Percentiles rank a stretch among this genome's conserved stretches.
These are phyloP conservation scores for Listronotus oregonensis DNA, from an alignment of 1,140 invertebrate species.

Conservation along the genomic window DNA sequence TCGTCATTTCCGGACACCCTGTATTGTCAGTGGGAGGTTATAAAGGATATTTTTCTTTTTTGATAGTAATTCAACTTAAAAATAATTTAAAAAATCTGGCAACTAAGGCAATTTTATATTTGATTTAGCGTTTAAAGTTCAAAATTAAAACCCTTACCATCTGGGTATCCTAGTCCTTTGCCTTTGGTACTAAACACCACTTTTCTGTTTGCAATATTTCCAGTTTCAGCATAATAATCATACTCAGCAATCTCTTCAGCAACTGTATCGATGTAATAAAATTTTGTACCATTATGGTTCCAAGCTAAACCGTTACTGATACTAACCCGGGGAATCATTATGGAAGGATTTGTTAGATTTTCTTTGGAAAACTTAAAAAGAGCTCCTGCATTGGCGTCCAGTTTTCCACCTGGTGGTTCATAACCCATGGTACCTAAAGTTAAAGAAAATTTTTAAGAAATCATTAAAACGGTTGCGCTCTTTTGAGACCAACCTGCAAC, in stretches of 20 bases:
- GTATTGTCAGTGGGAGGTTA: too few relatives aligned
- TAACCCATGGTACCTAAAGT: constrained; percentile 71
- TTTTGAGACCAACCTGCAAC: too few relatives aligned
- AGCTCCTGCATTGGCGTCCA: constrained; percentile 59
- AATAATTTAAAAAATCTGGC: too few relatives aligned
- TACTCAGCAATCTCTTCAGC: constrained; percentile 68
- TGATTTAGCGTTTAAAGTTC: too few relatives aligned
- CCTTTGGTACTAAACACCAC: constrained; percentile 34
- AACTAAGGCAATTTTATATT: too few relatives aligned
- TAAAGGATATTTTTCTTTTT: too few relatives aligned
- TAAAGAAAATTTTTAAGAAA: neutral
- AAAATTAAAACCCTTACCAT: constrained; percentile 37
- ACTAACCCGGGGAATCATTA: constrained; percentile 59
- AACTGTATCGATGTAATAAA: constrained; percentile 79
- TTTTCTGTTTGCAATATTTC: constrained; percentile 58
- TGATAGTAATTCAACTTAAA: too few relatives aligned
- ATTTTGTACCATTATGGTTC: constrained; percentile 69
- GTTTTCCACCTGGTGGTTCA: constrained; percentile 59
- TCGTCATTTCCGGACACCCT: too few relatives aligned
- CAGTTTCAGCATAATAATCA: constrained; percentile 73
- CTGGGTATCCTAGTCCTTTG: constrained; percentile 15
- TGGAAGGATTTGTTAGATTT: constrained; percentile 54
- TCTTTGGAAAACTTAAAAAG: constrained; percentile 62
- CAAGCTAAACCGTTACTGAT: constrained; percentile 86
- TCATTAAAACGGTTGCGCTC: too few relatives aligned